phyloP scores from a whole-genome alignment of 2,113 vertebrate genomes.

The Hirundichthys speculiger region DNA sequence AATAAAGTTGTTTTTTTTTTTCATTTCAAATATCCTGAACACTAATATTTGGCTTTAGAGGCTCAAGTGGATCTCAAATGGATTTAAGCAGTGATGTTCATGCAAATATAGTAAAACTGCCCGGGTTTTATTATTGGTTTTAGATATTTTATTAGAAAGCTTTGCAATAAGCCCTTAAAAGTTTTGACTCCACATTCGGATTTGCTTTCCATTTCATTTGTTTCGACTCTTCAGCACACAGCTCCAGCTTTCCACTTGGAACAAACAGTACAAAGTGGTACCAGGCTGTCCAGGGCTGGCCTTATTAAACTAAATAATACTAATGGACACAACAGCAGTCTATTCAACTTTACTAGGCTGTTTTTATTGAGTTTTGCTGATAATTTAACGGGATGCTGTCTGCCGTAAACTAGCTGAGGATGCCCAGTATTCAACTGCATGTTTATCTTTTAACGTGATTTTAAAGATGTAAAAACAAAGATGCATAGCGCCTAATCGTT shows the following conservation, averaged over 20 bases:
- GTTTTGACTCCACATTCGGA: constrained; percentile 31
- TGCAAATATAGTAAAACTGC: constrained; percentile 10
- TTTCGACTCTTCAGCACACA: constrained; percentile 19
- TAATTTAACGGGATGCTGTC: too few species aligned
- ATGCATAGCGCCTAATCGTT: not conserved
- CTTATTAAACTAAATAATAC: constrained; percentile 14
- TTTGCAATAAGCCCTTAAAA: constrained; percentile 52
- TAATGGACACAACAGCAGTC: constrained; percentile 22
- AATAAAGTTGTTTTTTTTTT: too few species aligned
- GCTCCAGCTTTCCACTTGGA: constrained; percentile 46
- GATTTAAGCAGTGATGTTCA: constrained; percentile 41
- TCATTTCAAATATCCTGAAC: constrained; percentile 41
- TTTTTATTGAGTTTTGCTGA: constrained; percentile 17
- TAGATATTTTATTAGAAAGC: constrained; percentile 52
- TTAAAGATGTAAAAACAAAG: not conserved
- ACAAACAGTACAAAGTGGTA: constrained; percentile 53
- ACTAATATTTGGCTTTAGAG: constrained; percentile 37
- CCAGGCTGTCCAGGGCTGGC: constrained; percentile 10
- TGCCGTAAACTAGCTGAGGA: too few species aligned
- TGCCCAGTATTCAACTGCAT: too few species aligned
- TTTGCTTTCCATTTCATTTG: constrained; percentile 50
- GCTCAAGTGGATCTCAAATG: constrained; percentile 31
- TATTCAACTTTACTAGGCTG: not conserved
- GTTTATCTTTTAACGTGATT: too few species aligned
- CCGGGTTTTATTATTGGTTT: constrained; percentile 33